Evolutionary conservation across 2,113 vertebrate genomes (phyloP).

Genomic region (Cyrtonyx montezumae): DNA sequence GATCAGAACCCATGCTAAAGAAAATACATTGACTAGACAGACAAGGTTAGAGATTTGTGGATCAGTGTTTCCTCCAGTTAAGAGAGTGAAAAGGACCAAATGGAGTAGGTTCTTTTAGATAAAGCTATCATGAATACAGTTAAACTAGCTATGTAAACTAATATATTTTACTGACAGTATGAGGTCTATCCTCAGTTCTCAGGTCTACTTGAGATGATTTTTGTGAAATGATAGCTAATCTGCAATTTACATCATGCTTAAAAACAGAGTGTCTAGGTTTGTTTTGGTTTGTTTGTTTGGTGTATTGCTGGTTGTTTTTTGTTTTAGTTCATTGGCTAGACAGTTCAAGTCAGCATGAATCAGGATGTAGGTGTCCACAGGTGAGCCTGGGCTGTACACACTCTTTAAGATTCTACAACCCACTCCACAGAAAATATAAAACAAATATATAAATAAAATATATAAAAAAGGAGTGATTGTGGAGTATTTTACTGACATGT

Average conservation of each 20-base stretch:
- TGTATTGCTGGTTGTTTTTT: neutral
- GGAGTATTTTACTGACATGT: no score
- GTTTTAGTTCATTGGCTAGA: neutral
- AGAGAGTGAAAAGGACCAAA: neutral
- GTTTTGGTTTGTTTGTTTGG: neutral
- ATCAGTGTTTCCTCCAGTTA: neutral
- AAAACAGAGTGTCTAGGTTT: neutral
- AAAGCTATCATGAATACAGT: neutral
- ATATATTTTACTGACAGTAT: neutral
- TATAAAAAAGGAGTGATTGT: no score
- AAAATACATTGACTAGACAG: neutral
- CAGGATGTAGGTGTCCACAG: rapidly evolving
- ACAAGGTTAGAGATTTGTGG: neutral
- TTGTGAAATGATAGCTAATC: neutral
- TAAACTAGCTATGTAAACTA: neutral
- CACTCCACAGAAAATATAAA: neutral
- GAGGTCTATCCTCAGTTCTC: neutral
- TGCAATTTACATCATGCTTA: neutral
- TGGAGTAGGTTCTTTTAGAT: neutral
- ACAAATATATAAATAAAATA: no score
- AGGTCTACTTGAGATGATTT: neutral
- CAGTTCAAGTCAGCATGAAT: neutral
- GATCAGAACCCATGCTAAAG: neutral
- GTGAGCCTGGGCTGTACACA: neutral
- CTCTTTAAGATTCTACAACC: neutral